Base-by-base conservation (phyloP, 2,113 vertebrate genomes). In the Dinomys branickii region DNA sequence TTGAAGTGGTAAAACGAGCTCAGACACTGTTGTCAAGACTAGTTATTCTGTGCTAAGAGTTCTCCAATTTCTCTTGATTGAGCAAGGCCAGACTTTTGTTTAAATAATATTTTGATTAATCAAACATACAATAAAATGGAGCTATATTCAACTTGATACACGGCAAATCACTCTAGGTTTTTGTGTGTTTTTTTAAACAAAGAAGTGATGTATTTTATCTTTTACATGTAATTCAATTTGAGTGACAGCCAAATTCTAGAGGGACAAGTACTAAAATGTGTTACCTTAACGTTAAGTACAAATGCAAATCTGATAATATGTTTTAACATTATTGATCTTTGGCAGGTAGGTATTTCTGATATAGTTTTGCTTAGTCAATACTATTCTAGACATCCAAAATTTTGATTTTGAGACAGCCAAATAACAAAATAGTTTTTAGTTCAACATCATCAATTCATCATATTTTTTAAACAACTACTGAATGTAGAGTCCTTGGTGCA, bases 61-160 rank as follows among this genome's bases (percentile, higher is more conserved):
- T 82, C 44, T 85, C 3, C 2, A 8, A 11, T 94, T 24, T 96
- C 47, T 91, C 65, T 97, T 97, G 22, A 88, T 44, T 61, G 13
- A 73, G 0, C 10, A n/a, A 41, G 86, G 26, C 56, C 82, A 95
- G 24, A 7, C 35, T 85, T 54, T 20, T 61, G 22, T 82, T 96
- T 94, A 92, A 98, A 95, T 97, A 86, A 58, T n/a, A 93, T 96
- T 56, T 95, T 97, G 86, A 93, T 96, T 94, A 97, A 97, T 41
- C 86, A 96, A 59, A 58, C 54, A 78, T 84, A 96, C 33, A 85
- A 77, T 0, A 95, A 85, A 94, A 26, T 95, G 28, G 5, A 17
- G 54, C 78, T 81, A 84, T 50, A 56, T 44, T 33, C 28, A 96
- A 54, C 0, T 28, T 38, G 2, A 58, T 83, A 38, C 83, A 96